A percentile compares a stretch with the other conserved stretches of the same genome.
Conservation (phyloP, 2,888 invertebrate genomes). For the Dicranocentrus wangi region DNA sequence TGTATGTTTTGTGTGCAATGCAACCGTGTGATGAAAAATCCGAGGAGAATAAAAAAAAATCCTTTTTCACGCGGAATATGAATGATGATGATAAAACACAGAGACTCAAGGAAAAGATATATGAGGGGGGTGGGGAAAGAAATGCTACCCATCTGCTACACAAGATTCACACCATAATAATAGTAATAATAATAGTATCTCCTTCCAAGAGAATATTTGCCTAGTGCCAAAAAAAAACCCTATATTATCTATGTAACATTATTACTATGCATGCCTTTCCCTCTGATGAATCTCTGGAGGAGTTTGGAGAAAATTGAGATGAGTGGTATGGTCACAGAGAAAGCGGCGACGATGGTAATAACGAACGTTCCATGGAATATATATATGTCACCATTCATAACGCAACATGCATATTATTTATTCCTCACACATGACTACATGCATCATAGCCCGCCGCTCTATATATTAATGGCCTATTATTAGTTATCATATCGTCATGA, state of each 20-base stretch:
- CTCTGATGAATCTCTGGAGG: conserved; percentile 27
- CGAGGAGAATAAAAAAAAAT: no score
- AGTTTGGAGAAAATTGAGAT: conserved; percentile 40
- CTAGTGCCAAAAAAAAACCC: background rate
- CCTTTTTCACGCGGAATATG: no score
- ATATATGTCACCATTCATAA: background rate
- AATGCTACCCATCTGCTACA: no score
- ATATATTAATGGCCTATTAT: conserved; percentile 30
- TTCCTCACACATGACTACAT: background rate
- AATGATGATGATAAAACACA: no score
- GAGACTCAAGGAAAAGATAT: background rate
- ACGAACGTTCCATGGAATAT: background rate
- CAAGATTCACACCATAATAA: background rate
- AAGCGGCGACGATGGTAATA: background rate
- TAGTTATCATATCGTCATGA: conserved; percentile 41
- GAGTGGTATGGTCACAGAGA: conserved; percentile 10
- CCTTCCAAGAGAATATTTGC: background rate
- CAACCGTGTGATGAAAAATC: no score
- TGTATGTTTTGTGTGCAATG: background rate
- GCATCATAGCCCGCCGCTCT: background rate
- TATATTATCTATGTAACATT: background rate
- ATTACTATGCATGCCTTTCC: conserved; percentile 7
- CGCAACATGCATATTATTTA: background rate
- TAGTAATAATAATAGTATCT: background rate
- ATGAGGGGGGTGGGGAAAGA: background rate